Conservation (phyloP, 2,113 vertebrate species). For the Chiloscyllium plagiosum region DNA sequence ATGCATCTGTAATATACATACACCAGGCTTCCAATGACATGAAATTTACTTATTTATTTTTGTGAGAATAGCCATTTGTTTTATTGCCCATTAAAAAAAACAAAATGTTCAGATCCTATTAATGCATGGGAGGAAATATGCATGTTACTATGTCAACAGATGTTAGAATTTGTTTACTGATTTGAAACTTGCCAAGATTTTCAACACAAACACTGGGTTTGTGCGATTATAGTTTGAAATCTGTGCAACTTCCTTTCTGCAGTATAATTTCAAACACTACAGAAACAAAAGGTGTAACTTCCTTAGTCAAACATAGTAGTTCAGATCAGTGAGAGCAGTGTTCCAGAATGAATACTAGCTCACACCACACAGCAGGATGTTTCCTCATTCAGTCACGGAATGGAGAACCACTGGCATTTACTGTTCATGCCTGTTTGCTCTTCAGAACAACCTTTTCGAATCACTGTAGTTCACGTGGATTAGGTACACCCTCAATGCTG, state of each 20-base stretch:
- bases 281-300: conserved; percentile 5
- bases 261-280: background rate
- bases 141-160: background rate
- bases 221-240: background rate
- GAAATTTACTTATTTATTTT: background rate
- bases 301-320: background rate
- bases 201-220: background rate
- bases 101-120: background rate
- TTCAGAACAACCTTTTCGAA: background rate
- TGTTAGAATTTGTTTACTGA: background rate
- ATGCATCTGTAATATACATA: background rate
- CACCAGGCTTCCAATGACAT: background rate
- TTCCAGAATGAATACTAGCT: background rate
- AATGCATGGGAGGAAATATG: background rate
- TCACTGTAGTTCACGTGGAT: background rate
- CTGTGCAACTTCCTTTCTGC: conserved; percentile 11
- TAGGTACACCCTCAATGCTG: background rate
- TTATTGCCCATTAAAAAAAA: background rate
- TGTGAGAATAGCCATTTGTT: background rate
- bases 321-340: background rate
- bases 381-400: background rate
- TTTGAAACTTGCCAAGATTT: background rate
- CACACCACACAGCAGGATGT: background rate
- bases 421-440: background rate
- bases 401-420: background rate